Base-by-base conservation (phyloP, 2,797 vertebrate genomes). In the Gadopsis bispinosus region DNA sequence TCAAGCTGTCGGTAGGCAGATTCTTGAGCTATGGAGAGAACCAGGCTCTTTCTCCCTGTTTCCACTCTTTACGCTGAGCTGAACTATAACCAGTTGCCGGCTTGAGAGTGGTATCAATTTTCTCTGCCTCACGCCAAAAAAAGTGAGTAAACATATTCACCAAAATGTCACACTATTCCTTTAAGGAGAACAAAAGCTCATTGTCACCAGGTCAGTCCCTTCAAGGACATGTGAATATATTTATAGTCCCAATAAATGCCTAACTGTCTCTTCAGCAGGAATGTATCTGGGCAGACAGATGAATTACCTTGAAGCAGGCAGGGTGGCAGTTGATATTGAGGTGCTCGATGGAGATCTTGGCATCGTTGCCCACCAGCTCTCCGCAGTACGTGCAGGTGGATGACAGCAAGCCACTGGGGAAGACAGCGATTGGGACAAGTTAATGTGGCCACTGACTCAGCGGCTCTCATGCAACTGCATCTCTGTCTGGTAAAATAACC, bases 261-360 rank as follows among this genome's bases (percentile, higher is more conserved):
- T 31, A 37, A 33, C n/a, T 51, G 29, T 41, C 1, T 68, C 8
- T 64, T 58, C 13, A 62, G 55, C 53, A 20, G 39, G 12, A 48
- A 39, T 54, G 53, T 31, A 13, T 66, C 14, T 87, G 50, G 55
- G 53, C 55, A 66, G 62, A 68, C 5, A 33, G 45, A 64, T 48
- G 19, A 53, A 43, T 64, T 95, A 99, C 98, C 97, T 97, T 97
- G 92, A 99, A 99, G 88, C 98, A 99, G 67, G 84, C 89, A 10
- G 98, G 97, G 3, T 99, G 98, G 91, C 97, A 97, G 93, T 94
- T 95, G 92, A 99, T 97, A 76, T 96, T 96, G 22, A 99, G 96
- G 78, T 99, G 96, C 62, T 98, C 97, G 7, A 99, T 94, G 59
- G 96, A 97, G 88, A 99, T 99, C 93, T 96, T 99, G 45, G 96